Evolutionary conservation across 2,113 vertebrate genomes (phyloP), one percentile per base, ranked within the genome.

Genomic region (Amphiprion ocellaris): DNA sequence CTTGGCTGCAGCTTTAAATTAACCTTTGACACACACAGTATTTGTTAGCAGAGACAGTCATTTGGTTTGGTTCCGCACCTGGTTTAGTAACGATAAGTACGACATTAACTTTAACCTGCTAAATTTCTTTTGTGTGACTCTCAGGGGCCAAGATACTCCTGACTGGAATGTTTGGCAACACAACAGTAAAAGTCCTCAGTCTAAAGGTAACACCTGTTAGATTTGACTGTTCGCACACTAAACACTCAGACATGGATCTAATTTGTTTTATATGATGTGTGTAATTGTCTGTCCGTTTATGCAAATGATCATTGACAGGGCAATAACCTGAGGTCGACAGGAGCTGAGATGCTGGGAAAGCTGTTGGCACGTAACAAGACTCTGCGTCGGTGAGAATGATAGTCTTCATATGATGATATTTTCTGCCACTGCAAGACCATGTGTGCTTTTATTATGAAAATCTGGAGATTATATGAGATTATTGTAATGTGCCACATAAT

Each of bases 311-410:
- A 11, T 83, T 44, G 8, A 46, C 84, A 99, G 98, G 98, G 98
- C 8, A 99, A 99, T 82, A 99, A 98, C 85, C 91, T 99, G 66
- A 96, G 95, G 87, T 92, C 93, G 0, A 0, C 77, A 11, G 97
- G 96, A 46, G 95, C 96, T 0, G 96, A 97, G 77, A 92, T 95
- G 26, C 89, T 99, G 92, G 98, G 96, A 33, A 96, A 92, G 74
- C 67, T 99, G 55, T 92, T 99, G 61, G 90, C 92, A 24, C 94
- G 95, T 77, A 99, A 97, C 94, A 96, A 95, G 77, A 95, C 94
- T 59, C 89, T 99, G 54, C 93, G 75, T 60, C 96, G 96, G 98
- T 99, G 69, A 95, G 91, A 68, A 50, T 3, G 1, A 33, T 14
- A 5, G 8, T 33, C 19, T 56, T 54, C 1, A 19, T 47, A 5